Conservation (phyloP, 2,888 invertebrate species). For the Andrena praecox region DNA sequence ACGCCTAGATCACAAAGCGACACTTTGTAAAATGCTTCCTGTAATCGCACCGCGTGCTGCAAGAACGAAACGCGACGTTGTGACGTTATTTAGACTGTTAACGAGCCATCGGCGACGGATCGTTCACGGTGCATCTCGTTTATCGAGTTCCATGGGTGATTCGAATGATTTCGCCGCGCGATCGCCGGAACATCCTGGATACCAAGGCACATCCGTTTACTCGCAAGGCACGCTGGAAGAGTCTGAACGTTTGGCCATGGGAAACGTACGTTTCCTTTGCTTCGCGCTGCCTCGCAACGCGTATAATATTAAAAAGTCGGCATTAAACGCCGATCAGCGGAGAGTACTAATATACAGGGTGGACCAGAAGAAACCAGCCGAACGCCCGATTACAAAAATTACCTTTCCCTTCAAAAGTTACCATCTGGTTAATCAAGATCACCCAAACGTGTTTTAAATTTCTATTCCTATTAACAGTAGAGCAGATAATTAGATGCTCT, state of each 20-base stretch:
- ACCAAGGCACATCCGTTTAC: constrained; percentile 62
- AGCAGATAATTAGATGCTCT: neutral
- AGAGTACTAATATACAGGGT: constrained; percentile 19
- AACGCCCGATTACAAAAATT: neutral
- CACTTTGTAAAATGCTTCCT: too few relatives aligned
- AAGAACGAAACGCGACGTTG: constrained; percentile 8
- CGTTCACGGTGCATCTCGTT: constrained; percentile 17
- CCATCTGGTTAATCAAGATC: too few relatives aligned
- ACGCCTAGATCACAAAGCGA: too few relatives aligned
- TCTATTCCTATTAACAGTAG: too few relatives aligned
- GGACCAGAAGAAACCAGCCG: neutral
- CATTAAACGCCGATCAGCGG: constrained; percentile 43
- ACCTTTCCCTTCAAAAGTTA: too few relatives aligned
- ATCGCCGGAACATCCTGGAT: constrained; percentile 24
- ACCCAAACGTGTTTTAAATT: too few relatives aligned
- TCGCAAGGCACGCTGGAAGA: constrained; percentile 48
- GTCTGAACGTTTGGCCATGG: constrained; percentile 24
- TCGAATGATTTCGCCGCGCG: constrained; percentile 21
- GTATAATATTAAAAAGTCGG: constrained; percentile 47
- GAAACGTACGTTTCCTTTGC: constrained; percentile 47
- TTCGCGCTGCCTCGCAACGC: constrained; percentile 50
- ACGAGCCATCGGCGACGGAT: constrained; percentile 19
- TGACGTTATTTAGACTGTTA: constrained; percentile 8
- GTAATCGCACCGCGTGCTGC: constrained; percentile 9
- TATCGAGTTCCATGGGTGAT: constrained; percentile 32